A percentile compares a stretch with the other conserved stretches of the same genome.
phyloP scores from a whole-genome alignment of 2,797 vertebrate genomes.

The Champsocephalus esox region DNA sequence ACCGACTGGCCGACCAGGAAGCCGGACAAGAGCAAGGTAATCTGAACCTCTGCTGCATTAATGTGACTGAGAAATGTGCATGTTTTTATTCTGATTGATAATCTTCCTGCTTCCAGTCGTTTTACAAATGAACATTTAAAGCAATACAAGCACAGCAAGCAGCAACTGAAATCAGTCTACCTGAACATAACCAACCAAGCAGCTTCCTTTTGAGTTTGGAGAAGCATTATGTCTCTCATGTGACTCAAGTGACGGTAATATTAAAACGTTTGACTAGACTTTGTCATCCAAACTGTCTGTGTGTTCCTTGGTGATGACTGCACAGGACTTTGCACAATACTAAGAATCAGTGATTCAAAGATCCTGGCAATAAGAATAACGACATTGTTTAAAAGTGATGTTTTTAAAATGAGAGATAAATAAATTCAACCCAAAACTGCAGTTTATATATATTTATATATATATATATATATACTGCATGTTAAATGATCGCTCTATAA shows the following conservation, averaged over 20 bases:
- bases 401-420: not conserved
- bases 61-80: not conserved
- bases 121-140: not conserved
- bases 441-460: not conserved
- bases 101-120: not conserved
- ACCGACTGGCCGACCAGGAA: conserved; percentile 84
- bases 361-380: not conserved
- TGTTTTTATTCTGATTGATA: not conserved
- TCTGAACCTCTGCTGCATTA: not conserved
- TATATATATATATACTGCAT: not conserved
- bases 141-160: not conserved
- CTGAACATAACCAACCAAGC: not conserved
- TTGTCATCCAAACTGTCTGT: not conserved
- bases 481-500: not conserved
- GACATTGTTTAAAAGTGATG: conserved; percentile 6
- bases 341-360: not conserved
- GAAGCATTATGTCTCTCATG: not conserved
- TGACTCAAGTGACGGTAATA: not conserved
- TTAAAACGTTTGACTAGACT: not conserved
- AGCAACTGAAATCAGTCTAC: not conserved
- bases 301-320: not conserved
- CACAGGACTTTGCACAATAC: not conserved
- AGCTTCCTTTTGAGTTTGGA: not conserved
- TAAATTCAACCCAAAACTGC: not conserved
- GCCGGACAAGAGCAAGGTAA: conserved; percentile 63